Evolutionary conservation across 23 tunicate genomes (phyloP).

Genomic region (Halocynthia roretzi): DNA sequence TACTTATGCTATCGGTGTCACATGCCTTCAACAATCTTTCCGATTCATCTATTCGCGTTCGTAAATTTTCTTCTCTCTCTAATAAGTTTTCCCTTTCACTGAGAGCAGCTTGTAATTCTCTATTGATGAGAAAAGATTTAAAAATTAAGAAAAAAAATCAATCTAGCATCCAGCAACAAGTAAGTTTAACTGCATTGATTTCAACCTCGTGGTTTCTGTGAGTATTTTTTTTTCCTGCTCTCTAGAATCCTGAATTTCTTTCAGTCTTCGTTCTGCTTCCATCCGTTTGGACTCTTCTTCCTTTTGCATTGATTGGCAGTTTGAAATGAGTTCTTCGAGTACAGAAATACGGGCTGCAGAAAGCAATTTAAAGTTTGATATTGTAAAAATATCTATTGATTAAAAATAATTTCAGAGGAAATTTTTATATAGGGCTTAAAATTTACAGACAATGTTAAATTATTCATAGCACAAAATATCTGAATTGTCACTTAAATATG

Average conservation of each 20-base stretch:
- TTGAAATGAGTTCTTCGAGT: constrained; percentile 7
- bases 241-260: constrained; percentile 17
- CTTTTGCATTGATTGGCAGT: constrained; percentile 4
- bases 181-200: neutral
- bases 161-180: neutral
- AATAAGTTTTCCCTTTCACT: constrained; percentile 53
- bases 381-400: too few species aligned
- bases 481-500: too few species aligned
- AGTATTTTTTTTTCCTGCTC: constrained; percentile 26
- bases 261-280: constrained; percentile 10
- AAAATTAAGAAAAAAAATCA: too few species aligned
- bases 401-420: too few species aligned
- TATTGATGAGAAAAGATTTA: neutral
- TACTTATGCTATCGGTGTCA: constrained; percentile 28
- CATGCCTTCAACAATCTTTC: constrained; percentile 36
- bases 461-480: too few species aligned
- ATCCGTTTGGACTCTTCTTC: constrained; percentile 7
- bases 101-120: constrained; percentile 71
- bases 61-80: constrained; percentile 54
- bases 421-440: too few species aligned
- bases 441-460: too few species aligned
- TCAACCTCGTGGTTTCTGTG: constrained; percentile 39
- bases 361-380: too few species aligned
- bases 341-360: constrained; percentile 10
- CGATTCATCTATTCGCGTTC: constrained; percentile 46